Conservation (phyloP, 2,888 invertebrate species). For the Stomorhina lunata region DNA sequence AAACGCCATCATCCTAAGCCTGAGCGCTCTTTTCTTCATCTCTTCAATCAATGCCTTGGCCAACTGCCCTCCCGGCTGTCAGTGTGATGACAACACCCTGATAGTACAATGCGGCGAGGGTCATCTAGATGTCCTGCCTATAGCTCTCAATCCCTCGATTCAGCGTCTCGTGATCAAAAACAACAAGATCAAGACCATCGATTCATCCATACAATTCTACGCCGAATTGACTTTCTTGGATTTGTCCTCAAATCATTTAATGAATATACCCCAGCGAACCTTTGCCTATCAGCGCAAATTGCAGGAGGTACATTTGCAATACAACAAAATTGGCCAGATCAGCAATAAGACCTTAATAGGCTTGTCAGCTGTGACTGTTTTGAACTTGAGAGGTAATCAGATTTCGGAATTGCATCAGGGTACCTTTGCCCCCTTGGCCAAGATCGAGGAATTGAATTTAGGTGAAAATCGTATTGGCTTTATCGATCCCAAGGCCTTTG, state of each 20-base stretch:
- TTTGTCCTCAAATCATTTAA: conserved; percentile 90
- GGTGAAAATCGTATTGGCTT: conserved; percentile 91
- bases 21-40: background rate
- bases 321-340: conserved; percentile 91
- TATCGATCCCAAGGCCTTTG: conserved; percentile 89
- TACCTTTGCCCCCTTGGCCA: conserved; percentile 87
- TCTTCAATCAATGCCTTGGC: conserved; percentile 79
- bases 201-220: conserved; percentile 94
- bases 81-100: conserved; percentile 93
- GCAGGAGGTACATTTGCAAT: conserved; percentile 90
- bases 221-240: conserved; percentile 91
- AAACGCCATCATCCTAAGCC: conserved; percentile 15
- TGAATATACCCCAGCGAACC: conserved; percentile 89
- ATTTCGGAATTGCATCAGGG: conserved; percentile 88
- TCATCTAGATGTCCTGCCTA: conserved; percentile 93
- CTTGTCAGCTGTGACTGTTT: conserved; percentile 87
- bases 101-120: conserved; percentile 93
- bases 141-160: conserved; percentile 94
- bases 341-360: conserved; percentile 91
- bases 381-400: conserved; percentile 91
- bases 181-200: conserved; percentile 93
- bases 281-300: conserved; percentile 91
- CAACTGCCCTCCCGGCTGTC: conserved; percentile 91
- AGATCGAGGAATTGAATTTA: conserved; percentile 91
- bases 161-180: conserved; percentile 90